Base-by-base conservation (phyloP, 2,113 vertebrate genomes). In the Antennarius striatus region DNA sequence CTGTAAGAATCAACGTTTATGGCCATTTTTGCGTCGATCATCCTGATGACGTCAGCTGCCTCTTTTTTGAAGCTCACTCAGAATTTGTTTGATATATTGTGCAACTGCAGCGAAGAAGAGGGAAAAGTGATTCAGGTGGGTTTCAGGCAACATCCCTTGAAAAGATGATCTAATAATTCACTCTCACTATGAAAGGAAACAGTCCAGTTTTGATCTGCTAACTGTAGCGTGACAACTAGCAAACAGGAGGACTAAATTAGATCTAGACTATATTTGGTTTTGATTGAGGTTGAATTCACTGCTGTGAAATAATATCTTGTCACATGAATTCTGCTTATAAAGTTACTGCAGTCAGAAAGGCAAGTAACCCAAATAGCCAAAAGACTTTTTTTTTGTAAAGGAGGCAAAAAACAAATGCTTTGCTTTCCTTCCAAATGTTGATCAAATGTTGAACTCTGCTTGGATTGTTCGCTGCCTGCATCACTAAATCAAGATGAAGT, bases 401-500 rank as follows among this genome's bases (percentile, higher is more conserved):
- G 57, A 70, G 77, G 53, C 49, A 36, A 40, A 81, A 83, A 63
- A 40, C 78, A 58, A 47, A 6, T 4, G 51, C 39, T 13, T 4
- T 10, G 63, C 28, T 54, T 39, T 50, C 12, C 55, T 43, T 56
- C 68, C 64, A 80, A 5, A 57, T 57, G 60, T 59, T 63, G 43
- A 75, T 77, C 58, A 47, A 47, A 73, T 45, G 68, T 50, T 56
- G 50, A 80, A 54, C 3, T 14, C 47, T 68, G 57, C 63, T 74
- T 42, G 59, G 40, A 68, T 36, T 13, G 47, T 51, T 64, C 10
- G 1, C 17, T 9, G 13, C 40, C 15, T 55, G 36, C 62, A 56
- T 79, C 69, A 64, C 48, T 62, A 63, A 73, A 81, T 78, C 79
- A 63, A 65, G 73, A 70, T 56, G 48, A 57, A 65, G 56, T 58